Evolutionary conservation across 2,888 invertebrate genomes (phyloP), one percentile per base, ranked within the genome.

Genomic region (Tridacna crocea): DNA sequence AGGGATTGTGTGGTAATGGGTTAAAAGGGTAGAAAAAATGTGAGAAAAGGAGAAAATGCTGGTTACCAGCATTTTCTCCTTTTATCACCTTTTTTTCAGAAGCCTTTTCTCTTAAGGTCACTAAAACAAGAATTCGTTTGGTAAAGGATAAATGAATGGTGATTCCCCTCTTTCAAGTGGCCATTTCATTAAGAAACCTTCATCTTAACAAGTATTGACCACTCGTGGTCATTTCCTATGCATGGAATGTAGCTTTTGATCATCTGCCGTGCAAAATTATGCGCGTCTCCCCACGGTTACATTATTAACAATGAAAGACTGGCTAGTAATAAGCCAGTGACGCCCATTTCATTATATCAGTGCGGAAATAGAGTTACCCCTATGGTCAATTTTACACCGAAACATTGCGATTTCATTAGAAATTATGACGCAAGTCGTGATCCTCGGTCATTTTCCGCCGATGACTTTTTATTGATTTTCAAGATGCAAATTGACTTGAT

Each of bases 171-270:
- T 36, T 66, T 36, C n/a, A 27, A 66, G 27, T 24, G 36, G 36
- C 15, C 13, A 66, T 36, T 70, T n/a, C 22, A 22, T 19, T 51
- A 19, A 26, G 51, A n/a, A 22, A 24, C 15, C n/a, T 46, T n/a
- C 22, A 51, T 47, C 17, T 70, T 63, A 51, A 70, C 22, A 51
- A 47, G 48, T 47, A 51, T 22, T 70, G 70, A 70, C 70, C 70
- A 26, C 70, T 47, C n/a, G 13, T 47, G 22, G 47, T 70, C 46
- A 70, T 51, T 48, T 26, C 47, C 24, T 26, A 51, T 70, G 46
- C 70, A 47, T 24, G 70, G 26, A 70, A 70, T 70, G 46, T 46
- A 51, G 24, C 70, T 70, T 70, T 70, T 70, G 70, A 70, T 70
- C 70, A 15, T 19, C 70, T 15, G 51, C 51, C 70, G 70, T 70